phyloP scores from a whole-genome alignment of 2,797 vertebrate genomes.

The Setipinna tenuifilis region DNA sequence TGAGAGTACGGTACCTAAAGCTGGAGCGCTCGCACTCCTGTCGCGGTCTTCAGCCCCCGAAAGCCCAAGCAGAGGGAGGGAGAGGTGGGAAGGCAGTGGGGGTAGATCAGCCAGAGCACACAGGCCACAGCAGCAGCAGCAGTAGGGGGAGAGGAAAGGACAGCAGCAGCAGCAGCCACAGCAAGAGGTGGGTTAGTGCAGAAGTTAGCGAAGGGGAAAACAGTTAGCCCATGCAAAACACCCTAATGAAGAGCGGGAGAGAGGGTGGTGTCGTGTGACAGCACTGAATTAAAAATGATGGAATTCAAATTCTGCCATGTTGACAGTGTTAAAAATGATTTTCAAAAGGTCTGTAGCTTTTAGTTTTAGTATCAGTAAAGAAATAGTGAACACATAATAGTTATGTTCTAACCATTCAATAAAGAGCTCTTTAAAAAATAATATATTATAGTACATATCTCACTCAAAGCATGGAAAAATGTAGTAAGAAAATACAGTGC shows the following conservation, averaged over 20 bases:
- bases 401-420: background rate
- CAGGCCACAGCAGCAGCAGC: background rate
- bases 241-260: background rate
- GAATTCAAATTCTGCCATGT: background rate
- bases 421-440: background rate
- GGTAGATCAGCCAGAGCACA: background rate
- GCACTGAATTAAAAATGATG: background rate
- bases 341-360: background rate
- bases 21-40: conserved; percentile 94
- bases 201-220: conserved; percentile 2
- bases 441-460: no score
- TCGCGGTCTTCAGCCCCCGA: conserved; percentile 87
- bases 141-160: conserved; percentile 27
- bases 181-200: conserved; percentile 9
- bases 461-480: no score
- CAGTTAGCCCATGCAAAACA: background rate
- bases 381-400: background rate
- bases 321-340: background rate
- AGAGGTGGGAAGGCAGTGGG: conserved; percentile 14
- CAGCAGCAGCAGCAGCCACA: background rate
- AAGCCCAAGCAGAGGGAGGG: conserved; percentile 54
- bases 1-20: conserved; percentile 87
- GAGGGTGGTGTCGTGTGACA: background rate
- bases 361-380: background rate
- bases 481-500: background rate